Conservation (phyloP, 2,797 vertebrate species). For the Momotus momota region DNA sequence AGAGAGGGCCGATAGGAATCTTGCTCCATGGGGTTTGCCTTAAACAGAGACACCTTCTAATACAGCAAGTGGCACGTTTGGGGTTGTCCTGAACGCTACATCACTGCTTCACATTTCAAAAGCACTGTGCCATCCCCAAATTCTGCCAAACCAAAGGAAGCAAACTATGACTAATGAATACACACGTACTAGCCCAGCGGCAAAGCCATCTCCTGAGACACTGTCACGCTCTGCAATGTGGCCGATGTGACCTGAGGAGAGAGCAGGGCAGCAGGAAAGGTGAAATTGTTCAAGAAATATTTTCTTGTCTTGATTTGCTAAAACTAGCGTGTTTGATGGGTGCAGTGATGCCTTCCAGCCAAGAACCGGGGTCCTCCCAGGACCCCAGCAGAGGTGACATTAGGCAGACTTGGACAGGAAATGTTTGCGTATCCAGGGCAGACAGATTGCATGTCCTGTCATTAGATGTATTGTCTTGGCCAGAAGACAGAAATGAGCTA, state of each 20-base stretch:
- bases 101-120: not conserved
- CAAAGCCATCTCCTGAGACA: not conserved
- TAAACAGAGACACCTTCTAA: not conserved
- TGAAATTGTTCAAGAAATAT: not conserved
- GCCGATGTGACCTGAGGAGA: not conserved
- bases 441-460: not conserved
- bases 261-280: not conserved
- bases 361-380: not conserved
- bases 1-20: no score
- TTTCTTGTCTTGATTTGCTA: not conserved
- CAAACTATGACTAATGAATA: not conserved
- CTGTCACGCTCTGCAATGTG: no score
- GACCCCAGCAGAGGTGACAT: not conserved
- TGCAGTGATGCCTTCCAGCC: rapidly evolving
- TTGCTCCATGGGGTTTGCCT: no score
- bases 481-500: not conserved
- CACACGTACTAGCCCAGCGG: rapidly evolving
- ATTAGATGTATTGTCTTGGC: not conserved
- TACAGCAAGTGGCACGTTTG: not conserved
- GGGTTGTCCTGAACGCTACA: not conserved
- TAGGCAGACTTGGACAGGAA: not conserved
- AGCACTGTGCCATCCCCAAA: not conserved
- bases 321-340: not conserved
- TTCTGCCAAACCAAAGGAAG: not conserved
- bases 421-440: not conserved